phyloP scores from a whole-genome alignment of 2,797 vertebrate species.

The Schizothorax lantsangensis region DNA sequence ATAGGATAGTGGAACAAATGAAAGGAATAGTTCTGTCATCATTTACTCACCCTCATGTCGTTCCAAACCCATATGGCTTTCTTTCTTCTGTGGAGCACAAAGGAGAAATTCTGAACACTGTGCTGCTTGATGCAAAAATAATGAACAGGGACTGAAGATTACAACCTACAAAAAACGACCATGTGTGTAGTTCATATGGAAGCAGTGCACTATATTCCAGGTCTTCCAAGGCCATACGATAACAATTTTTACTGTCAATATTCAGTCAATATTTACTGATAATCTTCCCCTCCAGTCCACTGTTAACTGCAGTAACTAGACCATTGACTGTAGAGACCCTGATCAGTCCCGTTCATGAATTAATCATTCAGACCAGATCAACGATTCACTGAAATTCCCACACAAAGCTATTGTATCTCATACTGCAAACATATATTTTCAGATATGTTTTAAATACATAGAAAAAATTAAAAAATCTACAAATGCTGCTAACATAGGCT shows the following conservation, averaged over 20 bases:
- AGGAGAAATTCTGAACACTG: background rate
- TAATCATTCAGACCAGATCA: too few species aligned
- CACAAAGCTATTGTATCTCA: background rate
- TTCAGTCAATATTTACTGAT: background rate
- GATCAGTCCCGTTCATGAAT: too few species aligned
- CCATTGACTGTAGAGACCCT: background rate
- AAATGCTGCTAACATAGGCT: background rate
- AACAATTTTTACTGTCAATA: background rate
- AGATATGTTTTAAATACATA: background rate
- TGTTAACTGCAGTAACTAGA: background rate
- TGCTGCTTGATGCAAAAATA: background rate
- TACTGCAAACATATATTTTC: background rate
- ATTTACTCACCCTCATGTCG: background rate
- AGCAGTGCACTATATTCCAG: background rate
- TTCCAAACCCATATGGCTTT: background rate
- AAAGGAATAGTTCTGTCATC: constrained; percentile 33
- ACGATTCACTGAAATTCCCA: background rate
- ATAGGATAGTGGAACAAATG: constrained; percentile 5
- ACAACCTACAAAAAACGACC: background rate
- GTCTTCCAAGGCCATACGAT: background rate
- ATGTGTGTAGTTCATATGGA: background rate
- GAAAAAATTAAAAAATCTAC: background rate
- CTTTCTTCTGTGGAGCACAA: background rate
- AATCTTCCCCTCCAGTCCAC: background rate
- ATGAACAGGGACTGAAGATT: constrained; percentile 6